Base-by-base conservation (phyloP, 1,140 invertebrate species). In the Hermetia illucens region DNA sequence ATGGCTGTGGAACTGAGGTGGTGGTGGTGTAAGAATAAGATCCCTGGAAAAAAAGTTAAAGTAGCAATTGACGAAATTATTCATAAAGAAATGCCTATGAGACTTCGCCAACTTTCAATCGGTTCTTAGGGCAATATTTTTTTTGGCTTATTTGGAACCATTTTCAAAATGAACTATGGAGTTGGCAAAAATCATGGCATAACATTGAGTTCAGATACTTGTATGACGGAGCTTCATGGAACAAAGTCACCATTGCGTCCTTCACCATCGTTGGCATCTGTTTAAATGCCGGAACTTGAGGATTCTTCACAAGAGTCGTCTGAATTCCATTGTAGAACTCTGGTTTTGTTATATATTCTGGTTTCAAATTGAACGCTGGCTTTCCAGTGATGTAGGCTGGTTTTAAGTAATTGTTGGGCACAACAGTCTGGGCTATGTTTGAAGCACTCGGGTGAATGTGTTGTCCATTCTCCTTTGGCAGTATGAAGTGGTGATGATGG, bases 21-120 rank as follows among this genome's bases (percentile, higher is more conserved):
- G 17, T 36, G 34, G 34, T 21, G 34, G 19, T n/a, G 16, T 36
- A 6, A 36, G 17, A 5, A 22, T 36, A 4, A 36, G 20, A 36
- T 36, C 34, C 17, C 34, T 36, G 34, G 9, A 34, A 34, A 16
- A 34, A n/a, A n/a, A n/a, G n/a, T n/a, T n/a, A n/a, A n/a, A n/a
- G n/a, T n/a, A n/a, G n/a, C n/a, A n/a, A n/a, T n/a, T n/a, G n/a
- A n/a, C n/a, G n/a, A n/a, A n/a, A n/a, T n/a, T n/a, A n/a, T n/a
- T n/a, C n/a, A n/a, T n/a, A n/a, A n/a, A n/a, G n/a, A n/a, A n/a
- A n/a, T n/a, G n/a, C n/a, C n/a, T n/a, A n/a, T n/a, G n/a, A n/a
- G n/a, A n/a, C n/a, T n/a, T n/a, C n/a, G n/a, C n/a, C n/a, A n/a
- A n/a, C n/a, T n/a, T n/a, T n/a, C n/a, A n/a, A n/a, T n/a, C n/a